Evolutionary conservation across 1,140 invertebrate genomes (phyloP).

Genomic region (Drosophila yakuba): DNA sequence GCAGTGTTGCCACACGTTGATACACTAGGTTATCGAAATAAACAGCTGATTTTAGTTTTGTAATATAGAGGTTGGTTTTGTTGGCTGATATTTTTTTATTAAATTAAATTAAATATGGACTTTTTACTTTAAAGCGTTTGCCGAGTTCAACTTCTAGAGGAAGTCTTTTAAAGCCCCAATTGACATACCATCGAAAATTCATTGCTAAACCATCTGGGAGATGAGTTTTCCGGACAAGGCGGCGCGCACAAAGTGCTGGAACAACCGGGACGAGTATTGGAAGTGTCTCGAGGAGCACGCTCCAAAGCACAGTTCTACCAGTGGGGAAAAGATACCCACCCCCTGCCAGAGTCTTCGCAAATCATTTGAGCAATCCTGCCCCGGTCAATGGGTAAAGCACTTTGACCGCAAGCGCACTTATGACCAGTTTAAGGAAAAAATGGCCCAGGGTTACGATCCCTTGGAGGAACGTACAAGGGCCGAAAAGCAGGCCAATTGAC

Average conservation of each 20-base stretch:
- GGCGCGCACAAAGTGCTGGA: conserved; percentile 93
- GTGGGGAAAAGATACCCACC: conserved; percentile 84
- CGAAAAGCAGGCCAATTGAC: conserved; percentile 40
- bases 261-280: conserved; percentile 94
- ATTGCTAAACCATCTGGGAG: conserved; percentile 1
- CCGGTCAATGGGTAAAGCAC: conserved; percentile 96
- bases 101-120: background rate
- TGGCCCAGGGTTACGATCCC: conserved; percentile 94
- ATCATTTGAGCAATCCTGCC: conserved; percentile 93
- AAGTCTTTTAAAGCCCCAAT: background rate
- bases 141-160: background rate
- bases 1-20: background rate
- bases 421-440: conserved; percentile 94
- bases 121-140: background rate
- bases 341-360: conserved; percentile 90
- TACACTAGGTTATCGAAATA: background rate
- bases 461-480: conserved; percentile 71
- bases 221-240: conserved; percentile 95
- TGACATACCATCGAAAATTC: background rate
- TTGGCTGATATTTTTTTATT: conserved; percentile 4
- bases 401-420: conserved; percentile 96
- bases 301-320: conserved; percentile 84
- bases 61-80: conserved; percentile 49
- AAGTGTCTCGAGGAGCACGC: conserved; percentile 92
- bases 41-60: conserved; percentile 45